Conservation (phyloP, 2,113 vertebrate genomes). For the Pyxicephalus adspersus region DNA sequence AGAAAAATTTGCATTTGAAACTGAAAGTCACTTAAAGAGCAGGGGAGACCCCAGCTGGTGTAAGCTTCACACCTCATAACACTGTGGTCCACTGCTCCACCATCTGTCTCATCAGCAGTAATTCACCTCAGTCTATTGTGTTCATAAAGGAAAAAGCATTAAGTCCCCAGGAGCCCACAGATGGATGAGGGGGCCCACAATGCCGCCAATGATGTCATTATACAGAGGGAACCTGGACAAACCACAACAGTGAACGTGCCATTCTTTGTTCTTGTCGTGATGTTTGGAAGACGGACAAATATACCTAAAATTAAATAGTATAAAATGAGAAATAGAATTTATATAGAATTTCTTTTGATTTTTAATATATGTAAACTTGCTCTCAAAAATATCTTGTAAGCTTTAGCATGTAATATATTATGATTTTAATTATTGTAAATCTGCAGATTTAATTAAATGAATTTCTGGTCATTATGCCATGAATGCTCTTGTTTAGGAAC, state of each 20-base stretch:
- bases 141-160: conserved; percentile 35
- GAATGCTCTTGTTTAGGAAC: too few relatives aligned
- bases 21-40: not conserved
- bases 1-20: conserved; percentile 5
- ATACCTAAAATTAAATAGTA: too few relatives aligned
- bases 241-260: conserved; percentile 34
- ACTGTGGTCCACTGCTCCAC: not conserved
- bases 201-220: conserved; percentile 35
- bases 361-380: too few relatives aligned
- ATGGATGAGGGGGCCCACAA: not conserved
- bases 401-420: too few relatives aligned
- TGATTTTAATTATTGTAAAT: too few relatives aligned
- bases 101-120: conserved; percentile 32
- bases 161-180: conserved; percentile 34
- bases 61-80: not conserved
- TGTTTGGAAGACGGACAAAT: too few relatives aligned
- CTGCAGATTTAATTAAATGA: too few relatives aligned
- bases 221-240: conserved; percentile 53
- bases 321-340: too few relatives aligned
- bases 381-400: too few relatives aligned
- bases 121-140: conserved; percentile 25
- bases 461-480: too few relatives aligned
- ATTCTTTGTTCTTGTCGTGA: conserved; percentile 7
- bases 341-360: too few relatives aligned
- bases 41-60: conserved; percentile 35